These are phyloP conservation scores for Phocoena sinus DNA, from an alignment of 2,113 vertebrate species.

Conservation along the genomic window DNA sequence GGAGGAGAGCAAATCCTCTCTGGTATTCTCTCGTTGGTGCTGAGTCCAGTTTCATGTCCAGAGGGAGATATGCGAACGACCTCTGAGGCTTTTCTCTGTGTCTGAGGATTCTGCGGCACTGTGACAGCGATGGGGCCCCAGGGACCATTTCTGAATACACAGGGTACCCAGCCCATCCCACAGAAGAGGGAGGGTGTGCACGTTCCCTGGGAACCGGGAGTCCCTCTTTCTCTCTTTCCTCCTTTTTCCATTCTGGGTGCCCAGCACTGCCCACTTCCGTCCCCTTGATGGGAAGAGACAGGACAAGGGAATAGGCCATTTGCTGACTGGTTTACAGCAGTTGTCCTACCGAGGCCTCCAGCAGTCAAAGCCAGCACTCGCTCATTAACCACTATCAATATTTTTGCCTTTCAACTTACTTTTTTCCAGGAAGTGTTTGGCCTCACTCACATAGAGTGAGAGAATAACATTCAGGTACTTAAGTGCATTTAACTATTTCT, in stretches of 20 bases:
- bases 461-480: neutral
- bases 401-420: neutral
- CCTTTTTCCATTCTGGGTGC: neutral
- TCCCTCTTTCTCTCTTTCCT: neutral
- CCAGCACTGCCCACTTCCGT: no score
- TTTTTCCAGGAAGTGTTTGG: neutral
- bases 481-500: neutral
- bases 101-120: conserved; percentile 1
- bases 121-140: neutral
- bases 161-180: neutral
- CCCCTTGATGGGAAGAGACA: neutral
- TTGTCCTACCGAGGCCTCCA: neutral
- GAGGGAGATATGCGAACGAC: conserved; percentile 48
- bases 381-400: neutral
- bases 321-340: neutral
- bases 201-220: neutral
- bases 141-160: neutral
- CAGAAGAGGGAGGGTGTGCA: neutral
- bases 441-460: neutral
- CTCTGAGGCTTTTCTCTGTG: neutral
- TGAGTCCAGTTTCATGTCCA: conserved; percentile 29
- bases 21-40: conserved; percentile 3
- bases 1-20: neutral
- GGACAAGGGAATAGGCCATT: neutral
- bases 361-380: neutral